These are phyloP conservation scores for Athripsodes cinereus DNA, from an alignment of 2,888 invertebrate species.

Conservation along the genomic window DNA sequence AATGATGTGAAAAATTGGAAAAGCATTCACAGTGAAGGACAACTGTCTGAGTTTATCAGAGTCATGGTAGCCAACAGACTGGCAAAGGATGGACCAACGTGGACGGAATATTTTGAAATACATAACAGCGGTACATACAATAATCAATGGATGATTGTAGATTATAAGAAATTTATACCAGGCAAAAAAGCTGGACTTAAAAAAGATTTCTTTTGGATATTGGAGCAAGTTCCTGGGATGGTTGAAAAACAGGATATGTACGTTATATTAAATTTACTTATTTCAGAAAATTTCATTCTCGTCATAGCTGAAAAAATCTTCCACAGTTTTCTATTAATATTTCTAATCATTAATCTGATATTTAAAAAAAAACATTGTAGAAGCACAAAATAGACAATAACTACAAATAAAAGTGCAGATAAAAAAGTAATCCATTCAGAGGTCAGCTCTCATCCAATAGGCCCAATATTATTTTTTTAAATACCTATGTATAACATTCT, in stretches of 20 bases:
- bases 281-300: too few species aligned
- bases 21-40: constrained; percentile 47
- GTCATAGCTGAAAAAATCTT: too few species aligned
- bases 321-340: too few species aligned
- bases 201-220: constrained; percentile 52
- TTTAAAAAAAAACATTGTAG: too few species aligned
- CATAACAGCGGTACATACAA: constrained; percentile 72
- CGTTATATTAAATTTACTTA: too few species aligned
- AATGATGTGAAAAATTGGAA: constrained; percentile 55
- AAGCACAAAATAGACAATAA: too few species aligned
- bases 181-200: constrained; percentile 29
- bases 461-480: too few species aligned
- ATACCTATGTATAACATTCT: too few species aligned
- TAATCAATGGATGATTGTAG: constrained; percentile 67
- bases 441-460: too few species aligned
- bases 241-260: constrained; percentile 39
- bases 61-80: constrained; percentile 62
- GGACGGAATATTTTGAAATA: constrained; percentile 52
- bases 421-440: too few species aligned
- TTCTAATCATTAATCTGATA: too few species aligned
- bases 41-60: constrained; percentile 54
- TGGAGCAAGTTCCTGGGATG: constrained; percentile 55
- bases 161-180: constrained; percentile 59
- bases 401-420: too few species aligned
- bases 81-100: constrained; percentile 51